Base-by-base conservation (phyloP, 2,888 invertebrate species). In the Plusia festucae region DNA sequence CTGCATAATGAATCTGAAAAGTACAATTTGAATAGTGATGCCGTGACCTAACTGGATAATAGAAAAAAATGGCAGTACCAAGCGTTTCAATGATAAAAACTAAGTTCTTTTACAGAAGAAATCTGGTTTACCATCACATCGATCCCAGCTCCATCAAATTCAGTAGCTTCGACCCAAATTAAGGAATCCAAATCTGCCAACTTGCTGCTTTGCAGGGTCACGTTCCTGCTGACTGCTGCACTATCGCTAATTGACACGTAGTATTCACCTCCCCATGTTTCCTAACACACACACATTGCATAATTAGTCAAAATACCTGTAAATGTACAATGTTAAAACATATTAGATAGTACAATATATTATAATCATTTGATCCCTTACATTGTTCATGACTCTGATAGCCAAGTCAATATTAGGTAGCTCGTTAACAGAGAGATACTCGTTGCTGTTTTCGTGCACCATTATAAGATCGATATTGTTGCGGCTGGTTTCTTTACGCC, bases 1-100 rank as follows among this genome's bases (percentile, higher is more conserved):
- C 88, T 59, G 86, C 86, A 51, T 85, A 91, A 13, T 85, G 84
- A 30, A 91, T 85, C 91, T 91, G 49, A n/a, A 73, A 72, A 57
- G 6, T 24, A 24, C 2, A 24, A 24, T 5, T 24, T 24, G 5
- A 24, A 24, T 24, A 24, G 2, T 24, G 5, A 24, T 58, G 18
- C 80, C 63, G 53, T 1, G 64, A 53, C 34, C 24, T 24, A 24
- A 5, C 2, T 24, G 24, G 2, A 5, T 24, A 24, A 24, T 5
- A 46, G 6, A 16, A 56, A 55, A 22, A 6, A 4, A 53, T 27
- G 13, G n/a, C n/a, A n/a, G 7, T 15, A 18, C 0, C 9, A 16
- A 30, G 7, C 1, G 9, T 13, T 13, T 34, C 1, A 34, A 13
- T 13, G 34, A 34, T 1, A 34, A 24, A 24, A 24, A 24, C 34